phyloP scores from a whole-genome alignment of 2,888 invertebrate genomes.

The Disparrhopalites patrizii region DNA sequence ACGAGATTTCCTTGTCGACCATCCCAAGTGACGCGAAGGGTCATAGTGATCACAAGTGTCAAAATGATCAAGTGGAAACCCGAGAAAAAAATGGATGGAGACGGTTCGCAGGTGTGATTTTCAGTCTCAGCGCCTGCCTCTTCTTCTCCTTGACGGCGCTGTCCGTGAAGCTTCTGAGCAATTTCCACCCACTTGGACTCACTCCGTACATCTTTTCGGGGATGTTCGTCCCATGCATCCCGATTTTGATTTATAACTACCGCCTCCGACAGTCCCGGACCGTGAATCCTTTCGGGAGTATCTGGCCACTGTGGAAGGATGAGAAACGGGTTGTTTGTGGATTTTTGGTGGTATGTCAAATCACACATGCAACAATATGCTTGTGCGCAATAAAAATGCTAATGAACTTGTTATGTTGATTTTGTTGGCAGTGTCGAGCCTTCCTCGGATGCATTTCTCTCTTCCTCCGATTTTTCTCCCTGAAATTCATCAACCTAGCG shows the following conservation, averaged over 20 bases:
- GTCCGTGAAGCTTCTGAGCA: constrained; percentile 36
- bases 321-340: constrained; percentile 16
- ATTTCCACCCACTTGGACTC: constrained; percentile 36
- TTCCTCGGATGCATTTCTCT: constrained; percentile 11
- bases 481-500: constrained; percentile 14
- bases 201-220: constrained; percentile 40
- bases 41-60: no score
- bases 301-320: constrained; percentile 20
- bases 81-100: constrained; percentile 25
- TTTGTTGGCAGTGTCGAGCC: constrained; percentile 11
- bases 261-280: not conserved
- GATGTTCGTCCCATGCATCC: constrained; percentile 28
- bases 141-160: constrained; percentile 38
- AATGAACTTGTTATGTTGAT: no score
- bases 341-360: constrained; percentile 27
- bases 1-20: no score
- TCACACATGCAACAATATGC: no score
- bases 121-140: constrained; percentile 33
- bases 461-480: constrained; percentile 1
- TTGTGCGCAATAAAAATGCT: no score
- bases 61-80: not conserved
- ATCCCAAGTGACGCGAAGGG: no score
- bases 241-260: constrained; percentile 30
- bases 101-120: constrained; percentile 36
- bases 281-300: constrained; percentile 25